Evolutionary conservation across 2,888 invertebrate genomes (phyloP), one percentile per base, ranked within the genome.

Genomic region (Plusia festucae): DNA sequence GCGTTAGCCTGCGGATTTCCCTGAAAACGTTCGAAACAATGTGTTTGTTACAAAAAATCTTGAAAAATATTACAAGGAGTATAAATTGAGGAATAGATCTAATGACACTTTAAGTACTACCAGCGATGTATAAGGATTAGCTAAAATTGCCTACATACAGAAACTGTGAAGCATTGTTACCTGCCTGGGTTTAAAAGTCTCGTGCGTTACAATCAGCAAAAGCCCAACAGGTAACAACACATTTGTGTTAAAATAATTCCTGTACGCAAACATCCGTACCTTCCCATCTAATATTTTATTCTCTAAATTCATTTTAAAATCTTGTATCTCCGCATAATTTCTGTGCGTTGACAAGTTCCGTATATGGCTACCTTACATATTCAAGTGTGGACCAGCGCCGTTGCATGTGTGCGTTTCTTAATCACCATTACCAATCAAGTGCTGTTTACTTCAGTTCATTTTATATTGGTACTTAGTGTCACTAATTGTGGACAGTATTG

Each of bases 351-450:
- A 81, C 78, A 75, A 67, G 77, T 2, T 70, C 84, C 78, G 13
- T 76, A 81, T 71, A 85, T 72, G 86, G 86, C 30, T 18, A 16
- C 73, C 79, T 85, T 82, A 82, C 80, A 75, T 81, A 84, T 83
- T 78, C 84, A 79, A 78, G 65, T 68, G 56, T 75, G 55, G 63
- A 60, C 71, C 78, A 59, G 64, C 64, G 51, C 73, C 56, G 61
- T 55, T 27, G 69, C 75, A 68, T 68, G 69, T 75, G 60, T 62
- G 54, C 54, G 58, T 72, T 64, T 60, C 73, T 60, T 79, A 75
- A 79, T 77, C 73, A 79, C 59, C 16, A 20, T 68, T 57, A 71
- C 74, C 74, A 74, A 74, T 74, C 64, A 74, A 74, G 68, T 68
- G 56, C 8, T 9, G 58, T 49, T 60, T 56, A 61, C 59, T 52